These are phyloP conservation scores for Nothobranchius kuhntae DNA, from an alignment of 2,113 vertebrate species.

Conservation along the genomic window DNA sequence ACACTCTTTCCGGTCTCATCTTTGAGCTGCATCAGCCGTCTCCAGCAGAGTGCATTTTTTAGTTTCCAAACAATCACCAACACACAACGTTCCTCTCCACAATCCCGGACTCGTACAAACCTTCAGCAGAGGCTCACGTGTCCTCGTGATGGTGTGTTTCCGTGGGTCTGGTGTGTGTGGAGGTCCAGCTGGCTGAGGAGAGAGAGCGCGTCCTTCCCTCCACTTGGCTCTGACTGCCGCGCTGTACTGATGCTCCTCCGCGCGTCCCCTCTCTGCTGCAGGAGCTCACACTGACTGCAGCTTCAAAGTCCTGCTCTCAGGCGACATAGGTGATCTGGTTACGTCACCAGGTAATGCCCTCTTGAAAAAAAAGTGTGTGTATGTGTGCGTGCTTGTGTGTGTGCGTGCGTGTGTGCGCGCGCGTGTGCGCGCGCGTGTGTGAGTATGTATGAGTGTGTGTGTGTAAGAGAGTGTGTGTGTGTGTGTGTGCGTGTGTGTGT, in stretches of 20 bases:
- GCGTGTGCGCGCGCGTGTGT: no score
- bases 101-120: slow-evolving; percentile 10
- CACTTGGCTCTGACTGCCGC: slow-evolving; percentile 28
- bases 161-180: no score
- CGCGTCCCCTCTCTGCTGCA: slow-evolving; percentile 11
- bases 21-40: slow-evolving; percentile 40
- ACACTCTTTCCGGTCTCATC: slow-evolving; percentile 50
- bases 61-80: slow-evolving; percentile 60
- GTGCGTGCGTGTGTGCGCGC: no score
- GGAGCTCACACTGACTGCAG: slow-evolving; percentile 33
- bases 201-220: slow-evolving; percentile 33
- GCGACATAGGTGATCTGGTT: slow-evolving; percentile 24
- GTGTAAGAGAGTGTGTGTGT: no score
- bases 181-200: not conserved
- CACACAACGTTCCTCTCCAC: slow-evolving; percentile 11
- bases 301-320: slow-evolving; percentile 1
- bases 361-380: not conserved
- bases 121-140: not conserved
- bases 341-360: slow-evolving; percentile 64
- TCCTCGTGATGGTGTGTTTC: no score
- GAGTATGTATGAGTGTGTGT: no score
- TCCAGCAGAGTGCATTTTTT: slow-evolving; percentile 39
- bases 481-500: no score
- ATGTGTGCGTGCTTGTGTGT: no score
- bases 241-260: slow-evolving; percentile 19